These are phyloP conservation scores for Mactra quadrangularis DNA, from an alignment of 1,140 invertebrate species.

Conservation along the genomic window DNA sequence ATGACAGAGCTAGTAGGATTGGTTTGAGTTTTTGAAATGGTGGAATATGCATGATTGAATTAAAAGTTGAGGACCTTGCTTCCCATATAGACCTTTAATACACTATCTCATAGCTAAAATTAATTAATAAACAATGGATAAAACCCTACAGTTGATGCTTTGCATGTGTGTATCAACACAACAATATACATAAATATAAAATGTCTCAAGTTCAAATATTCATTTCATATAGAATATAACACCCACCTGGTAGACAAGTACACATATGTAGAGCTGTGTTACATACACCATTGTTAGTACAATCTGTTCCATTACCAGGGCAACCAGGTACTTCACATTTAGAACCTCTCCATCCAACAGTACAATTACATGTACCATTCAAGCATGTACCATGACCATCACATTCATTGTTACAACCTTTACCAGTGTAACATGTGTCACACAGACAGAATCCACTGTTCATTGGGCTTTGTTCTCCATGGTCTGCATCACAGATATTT, in stretches of 20 bases:
- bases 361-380: slow-evolving; percentile 60
- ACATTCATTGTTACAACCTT: slow-evolving; percentile 67
- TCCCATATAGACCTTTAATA: no score
- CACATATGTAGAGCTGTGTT: slow-evolving; percentile 67
- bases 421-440: slow-evolving; percentile 64
- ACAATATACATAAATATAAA: no score
- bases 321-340: slow-evolving; percentile 72
- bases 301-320: slow-evolving; percentile 66
- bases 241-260: slow-evolving; percentile 69
- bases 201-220: no score
- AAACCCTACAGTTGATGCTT: no score
- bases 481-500: slow-evolving; percentile 60
- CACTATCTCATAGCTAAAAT: no score
- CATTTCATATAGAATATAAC: no score
- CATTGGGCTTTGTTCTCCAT: slow-evolving; percentile 62
- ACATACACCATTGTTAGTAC: slow-evolving; percentile 68
- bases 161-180: no score
- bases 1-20: no score
- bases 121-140: no score
- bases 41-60: no score
- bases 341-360: slow-evolving; percentile 65
- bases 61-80: no score
- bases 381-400: slow-evolving; percentile 64
- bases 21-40: no score
- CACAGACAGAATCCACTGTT: slow-evolving; percentile 65